Evolutionary conservation across 2,113 vertebrate genomes (phyloP).

Genomic region (Pteropus alecto): DNA sequence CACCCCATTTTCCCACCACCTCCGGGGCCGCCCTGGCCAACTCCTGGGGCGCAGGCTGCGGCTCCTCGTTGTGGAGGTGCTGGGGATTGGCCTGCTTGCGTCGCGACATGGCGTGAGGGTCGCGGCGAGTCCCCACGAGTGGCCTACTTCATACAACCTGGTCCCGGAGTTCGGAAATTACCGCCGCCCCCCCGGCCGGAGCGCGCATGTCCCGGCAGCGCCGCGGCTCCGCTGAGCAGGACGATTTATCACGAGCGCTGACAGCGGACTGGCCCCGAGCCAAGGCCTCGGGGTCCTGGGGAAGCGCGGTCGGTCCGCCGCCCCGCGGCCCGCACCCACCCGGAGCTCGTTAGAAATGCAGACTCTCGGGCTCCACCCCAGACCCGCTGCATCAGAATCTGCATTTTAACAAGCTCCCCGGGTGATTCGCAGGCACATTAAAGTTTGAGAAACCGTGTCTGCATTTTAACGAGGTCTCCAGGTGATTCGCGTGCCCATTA

Average conservation of each 20-base stretch:
- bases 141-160: slow-evolving; percentile 84
- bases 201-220: slow-evolving; percentile 96
- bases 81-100: slow-evolving; percentile 98
- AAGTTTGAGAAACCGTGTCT: slow-evolving; percentile 44
- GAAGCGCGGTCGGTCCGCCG: neutral
- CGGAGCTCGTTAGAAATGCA: slow-evolving; percentile 38
- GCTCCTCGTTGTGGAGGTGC: slow-evolving; percentile 92
- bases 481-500: slow-evolving; percentile 69
- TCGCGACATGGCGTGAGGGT: slow-evolving; percentile 96
- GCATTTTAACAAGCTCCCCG: slow-evolving; percentile 72
- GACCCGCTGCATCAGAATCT: slow-evolving; percentile 52
- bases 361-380: slow-evolving; percentile 43
- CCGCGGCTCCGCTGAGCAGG: slow-evolving; percentile 94
- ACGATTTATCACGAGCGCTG: slow-evolving; percentile 94
- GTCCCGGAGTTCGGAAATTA: slow-evolving; percentile 88
- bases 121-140: slow-evolving; percentile 87
- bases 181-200: slow-evolving; percentile 83
- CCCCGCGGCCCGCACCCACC: neutral
- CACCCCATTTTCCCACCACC: neutral
- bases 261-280: slow-evolving; percentile 95
- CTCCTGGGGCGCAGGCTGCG: slow-evolving; percentile 29
- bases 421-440: slow-evolving; percentile 45
- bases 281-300: slow-evolving; percentile 90
- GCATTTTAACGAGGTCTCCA: slow-evolving; percentile 74
- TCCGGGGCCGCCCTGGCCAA: neutral